Conservation (phyloP, 2,113 vertebrate genomes). For the Australoheros scitulus region DNA sequence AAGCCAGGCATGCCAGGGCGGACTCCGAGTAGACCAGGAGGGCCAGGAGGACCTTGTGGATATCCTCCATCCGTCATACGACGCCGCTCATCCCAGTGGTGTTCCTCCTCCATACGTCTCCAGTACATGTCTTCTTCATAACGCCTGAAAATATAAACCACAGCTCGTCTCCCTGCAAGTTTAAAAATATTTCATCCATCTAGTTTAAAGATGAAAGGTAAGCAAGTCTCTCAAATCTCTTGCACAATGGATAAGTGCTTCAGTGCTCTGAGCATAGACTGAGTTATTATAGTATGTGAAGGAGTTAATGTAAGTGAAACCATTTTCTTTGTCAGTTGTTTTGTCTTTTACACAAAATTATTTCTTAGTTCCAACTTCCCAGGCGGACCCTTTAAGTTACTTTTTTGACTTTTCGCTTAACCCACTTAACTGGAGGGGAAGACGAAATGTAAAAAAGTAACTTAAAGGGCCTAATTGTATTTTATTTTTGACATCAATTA, state of each 20-base stretch:
- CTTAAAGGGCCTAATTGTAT: too few relatives aligned
- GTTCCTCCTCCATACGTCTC: conserved; percentile 96
- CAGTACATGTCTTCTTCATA: conserved; percentile 99
- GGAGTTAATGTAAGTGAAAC: too few relatives aligned
- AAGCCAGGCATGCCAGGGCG: conserved; percentile 92
- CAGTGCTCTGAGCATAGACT: not conserved
- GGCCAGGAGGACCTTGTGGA: conserved; percentile 91
- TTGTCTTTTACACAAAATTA: too few relatives aligned
- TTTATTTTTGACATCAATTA: too few relatives aligned
- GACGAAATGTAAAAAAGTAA: too few relatives aligned
- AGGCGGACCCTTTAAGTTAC: too few relatives aligned
- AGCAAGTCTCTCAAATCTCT: not conserved
- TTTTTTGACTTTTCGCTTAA: too few relatives aligned
- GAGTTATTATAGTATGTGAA: too few relatives aligned
- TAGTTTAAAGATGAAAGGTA: not conserved
- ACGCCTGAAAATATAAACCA: conserved; percentile 75
- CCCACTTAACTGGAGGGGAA: too few relatives aligned
- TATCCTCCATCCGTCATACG: conserved; percentile 92
- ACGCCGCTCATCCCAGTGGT: conserved; percentile 96
- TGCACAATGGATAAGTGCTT: not conserved
- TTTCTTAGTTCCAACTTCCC: too few relatives aligned
- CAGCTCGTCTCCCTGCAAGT: not conserved
- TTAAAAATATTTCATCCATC: not conserved
- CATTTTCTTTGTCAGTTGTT: too few relatives aligned
- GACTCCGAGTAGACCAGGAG: conserved; percentile 91